Percentiles rank a stretch among this genome's conserved stretches.
Evolutionary conservation across 2,797 vertebrate genomes (phyloP).

Genomic region (Urocyon cinereoargenteus): DNA sequence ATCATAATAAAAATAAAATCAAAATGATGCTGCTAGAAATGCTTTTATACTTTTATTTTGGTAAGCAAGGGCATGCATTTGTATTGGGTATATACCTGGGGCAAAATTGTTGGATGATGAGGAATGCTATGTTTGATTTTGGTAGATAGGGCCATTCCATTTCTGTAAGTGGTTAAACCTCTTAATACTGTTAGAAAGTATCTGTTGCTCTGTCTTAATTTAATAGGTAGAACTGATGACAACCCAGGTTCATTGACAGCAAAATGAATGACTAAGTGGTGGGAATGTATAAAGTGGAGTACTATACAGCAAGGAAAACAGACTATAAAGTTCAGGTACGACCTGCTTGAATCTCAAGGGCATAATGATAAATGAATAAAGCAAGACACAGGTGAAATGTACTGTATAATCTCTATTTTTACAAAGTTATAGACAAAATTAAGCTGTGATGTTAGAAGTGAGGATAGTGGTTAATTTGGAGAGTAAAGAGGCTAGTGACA

Average conservation of each 20-base stretch:
- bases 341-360: background rate
- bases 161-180: background rate
- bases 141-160: background rate
- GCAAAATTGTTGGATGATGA: background rate
- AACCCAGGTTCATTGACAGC: background rate
- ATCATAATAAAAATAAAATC: slow-evolving; percentile 49
- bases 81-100: background rate
- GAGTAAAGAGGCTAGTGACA: background rate
- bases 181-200: background rate
- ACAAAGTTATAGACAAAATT: background rate
- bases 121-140: background rate
- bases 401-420: background rate
- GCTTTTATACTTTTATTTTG: background rate
- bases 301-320: background rate
- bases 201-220: background rate
- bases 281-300: background rate
- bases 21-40: background rate
- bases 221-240: background rate
- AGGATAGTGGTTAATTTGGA: background rate
- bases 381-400: background rate
- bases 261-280: background rate
- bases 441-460: background rate
- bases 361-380: background rate
- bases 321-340: background rate
- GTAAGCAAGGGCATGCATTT: background rate